Percentiles rank a stretch among this genome's conserved stretches.
Evolutionary conservation across 2,888 invertebrate species (phyloP).

Genomic region (Tortrix viridana): DNA sequence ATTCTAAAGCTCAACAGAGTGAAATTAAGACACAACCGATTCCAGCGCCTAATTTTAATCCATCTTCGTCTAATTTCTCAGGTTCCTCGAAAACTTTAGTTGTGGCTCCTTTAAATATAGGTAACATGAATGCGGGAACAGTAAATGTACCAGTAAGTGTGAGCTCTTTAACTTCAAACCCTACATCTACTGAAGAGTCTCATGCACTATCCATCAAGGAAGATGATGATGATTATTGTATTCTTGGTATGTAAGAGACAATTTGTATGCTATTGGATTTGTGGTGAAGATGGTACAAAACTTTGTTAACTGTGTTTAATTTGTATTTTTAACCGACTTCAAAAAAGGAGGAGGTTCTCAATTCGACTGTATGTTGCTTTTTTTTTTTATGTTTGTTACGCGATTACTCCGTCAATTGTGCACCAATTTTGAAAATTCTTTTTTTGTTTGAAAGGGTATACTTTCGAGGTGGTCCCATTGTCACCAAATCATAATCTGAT

Average conservation of each 20-base stretch:
- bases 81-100: neutral
- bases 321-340: neutral
- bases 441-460: too few species aligned
- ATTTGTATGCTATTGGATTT: neutral
- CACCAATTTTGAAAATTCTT: too few species aligned
- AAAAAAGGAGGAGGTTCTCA: too few species aligned
- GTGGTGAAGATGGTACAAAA: neutral
- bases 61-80: neutral
- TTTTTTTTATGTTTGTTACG: too few species aligned
- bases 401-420: too few species aligned
- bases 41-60: neutral
- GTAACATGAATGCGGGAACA: neutral
- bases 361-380: too few species aligned
- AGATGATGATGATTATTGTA: constrained; percentile 16
- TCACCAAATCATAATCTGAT: too few species aligned
- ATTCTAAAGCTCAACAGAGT: neutral
- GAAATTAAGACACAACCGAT: neutral
- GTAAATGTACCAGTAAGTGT: neutral
- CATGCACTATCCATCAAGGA: constrained; percentile 4
- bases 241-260: constrained; percentile 25
- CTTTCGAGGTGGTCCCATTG: too few species aligned
- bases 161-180: neutral
- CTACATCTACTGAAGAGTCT: neutral
- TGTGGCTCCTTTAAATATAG: neutral
- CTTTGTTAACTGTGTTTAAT: neutral